Conservation (phyloP, 23 tunicate genomes). For the Botrylloides violaceus region DNA sequence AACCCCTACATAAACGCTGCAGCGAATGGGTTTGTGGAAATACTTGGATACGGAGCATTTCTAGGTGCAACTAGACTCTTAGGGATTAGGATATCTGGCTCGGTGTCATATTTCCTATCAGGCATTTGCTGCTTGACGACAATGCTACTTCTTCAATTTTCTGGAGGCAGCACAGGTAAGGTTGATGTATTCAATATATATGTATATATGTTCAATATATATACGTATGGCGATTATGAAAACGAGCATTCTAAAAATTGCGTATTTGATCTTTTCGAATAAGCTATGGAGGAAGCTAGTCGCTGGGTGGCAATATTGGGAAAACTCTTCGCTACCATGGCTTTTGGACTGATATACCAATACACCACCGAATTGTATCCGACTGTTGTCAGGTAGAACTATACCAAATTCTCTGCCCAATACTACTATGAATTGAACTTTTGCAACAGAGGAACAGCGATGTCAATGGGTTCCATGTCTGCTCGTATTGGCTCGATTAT, state of each 20-base stretch:
- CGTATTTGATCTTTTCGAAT: neutral
- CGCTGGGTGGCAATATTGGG: slow-evolving; percentile 34
- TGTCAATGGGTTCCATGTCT: slow-evolving; percentile 60
- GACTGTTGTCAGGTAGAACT: slow-evolving; percentile 50
- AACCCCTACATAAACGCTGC: slow-evolving; percentile 49
- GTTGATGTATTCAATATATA: too few species aligned
- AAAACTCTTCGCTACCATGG: slow-evolving; percentile 60
- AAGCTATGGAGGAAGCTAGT: slow-evolving; percentile 18
- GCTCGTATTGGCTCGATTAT: slow-evolving; percentile 54
- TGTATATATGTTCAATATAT: too few species aligned
- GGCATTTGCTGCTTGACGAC: slow-evolving; percentile 33
- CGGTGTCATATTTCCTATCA: slow-evolving; percentile 12
- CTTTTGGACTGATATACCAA: slow-evolving; percentile 43
- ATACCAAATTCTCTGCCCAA: neutral
- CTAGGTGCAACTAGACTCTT: neutral
- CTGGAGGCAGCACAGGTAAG: slow-evolving; percentile 26
- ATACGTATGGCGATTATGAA: neutral
- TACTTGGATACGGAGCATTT: slow-evolving; percentile 11
- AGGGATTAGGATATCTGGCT: neutral
- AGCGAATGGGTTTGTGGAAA: slow-evolving; percentile 45
- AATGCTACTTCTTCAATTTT: slow-evolving; percentile 27
- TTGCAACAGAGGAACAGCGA: slow-evolving; percentile 30
- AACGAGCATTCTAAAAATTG: neutral
- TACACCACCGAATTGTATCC: slow-evolving; percentile 73
- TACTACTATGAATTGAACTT: neutral